Percentiles rank a stretch among this genome's conserved stretches.
These are phyloP conservation scores for Sminthurinus aureus DNA, from an alignment of 2,888 invertebrate species.

Conservation along the genomic window DNA sequence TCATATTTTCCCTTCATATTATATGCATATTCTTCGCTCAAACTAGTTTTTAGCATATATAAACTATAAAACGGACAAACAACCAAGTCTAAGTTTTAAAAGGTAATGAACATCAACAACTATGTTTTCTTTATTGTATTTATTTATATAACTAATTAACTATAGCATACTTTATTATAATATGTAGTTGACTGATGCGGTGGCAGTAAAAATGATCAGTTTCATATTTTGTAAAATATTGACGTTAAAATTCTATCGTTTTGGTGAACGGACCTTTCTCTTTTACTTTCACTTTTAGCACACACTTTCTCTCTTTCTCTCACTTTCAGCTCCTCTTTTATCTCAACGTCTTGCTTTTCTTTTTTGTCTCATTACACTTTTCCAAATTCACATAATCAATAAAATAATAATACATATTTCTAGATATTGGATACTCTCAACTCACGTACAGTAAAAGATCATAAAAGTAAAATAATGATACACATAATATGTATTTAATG, in stretches of 20 bases:
- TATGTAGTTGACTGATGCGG: not conserved
- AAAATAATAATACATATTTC: no score
- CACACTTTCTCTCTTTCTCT: not conserved
- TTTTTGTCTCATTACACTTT: no score
- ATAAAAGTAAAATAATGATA: no score
- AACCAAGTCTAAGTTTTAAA: not conserved
- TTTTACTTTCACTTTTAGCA: not conserved
- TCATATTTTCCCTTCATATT: not conserved
- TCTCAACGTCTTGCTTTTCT: no score
- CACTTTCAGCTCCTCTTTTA: not conserved
- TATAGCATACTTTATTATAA: not conserved
- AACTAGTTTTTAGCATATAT: not conserved
- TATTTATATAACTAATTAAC: not conserved
- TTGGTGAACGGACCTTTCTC: not conserved
- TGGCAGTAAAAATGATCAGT: not conserved
- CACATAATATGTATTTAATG: no score
- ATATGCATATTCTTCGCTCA: not conserved
- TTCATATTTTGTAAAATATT: not conserved
- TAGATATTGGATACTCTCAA: no score
- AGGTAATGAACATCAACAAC: no score
- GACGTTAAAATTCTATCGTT: not conserved
- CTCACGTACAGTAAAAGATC: no score
- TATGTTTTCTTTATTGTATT: not conserved
- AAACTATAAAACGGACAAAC: not conserved
- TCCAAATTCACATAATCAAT: no score